These are phyloP conservation scores for Chelidonichthys spinosus DNA, from an alignment of 2,797 vertebrate genomes.

Conservation along the genomic window DNA sequence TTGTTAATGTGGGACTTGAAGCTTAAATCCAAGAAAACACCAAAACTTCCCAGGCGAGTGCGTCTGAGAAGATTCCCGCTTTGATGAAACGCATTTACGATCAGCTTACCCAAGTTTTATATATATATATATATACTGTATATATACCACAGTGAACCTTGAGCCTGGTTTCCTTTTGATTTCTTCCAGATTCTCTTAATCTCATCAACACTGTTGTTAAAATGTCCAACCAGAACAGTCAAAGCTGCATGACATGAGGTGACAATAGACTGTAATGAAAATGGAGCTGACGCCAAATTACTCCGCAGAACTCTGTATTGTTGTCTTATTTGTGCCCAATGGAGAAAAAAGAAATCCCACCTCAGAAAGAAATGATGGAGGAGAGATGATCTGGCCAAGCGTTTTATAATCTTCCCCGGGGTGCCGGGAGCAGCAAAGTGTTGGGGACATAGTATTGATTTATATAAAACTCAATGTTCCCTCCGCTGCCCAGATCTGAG, in stretches of 20 bases:
- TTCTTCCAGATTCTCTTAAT: neutral
- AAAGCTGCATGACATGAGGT: constrained; percentile 1
- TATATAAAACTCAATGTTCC: constrained; percentile 81
- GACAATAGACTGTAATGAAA: constrained; percentile 38
- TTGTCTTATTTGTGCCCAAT: constrained; percentile 31
- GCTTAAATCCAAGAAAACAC: neutral
- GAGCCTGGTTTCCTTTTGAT: neutral
- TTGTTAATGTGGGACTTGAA: constrained; percentile 6
- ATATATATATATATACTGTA: too few species aligned
- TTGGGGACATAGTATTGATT: constrained; percentile 80
- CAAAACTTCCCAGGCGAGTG: neutral
- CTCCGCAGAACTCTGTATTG: constrained; percentile 18
- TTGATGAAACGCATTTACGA: too few species aligned
- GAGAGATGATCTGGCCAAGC: constrained; percentile 67
- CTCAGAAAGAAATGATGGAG: constrained; percentile 69
- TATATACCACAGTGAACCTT: too few species aligned
- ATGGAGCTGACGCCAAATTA: constrained; percentile 33
- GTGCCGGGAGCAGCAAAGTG: constrained; percentile 68
- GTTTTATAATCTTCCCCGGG: constrained; percentile 74
- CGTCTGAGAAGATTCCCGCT: too few species aligned
- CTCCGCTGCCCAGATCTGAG: constrained; percentile 72
- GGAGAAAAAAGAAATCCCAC: constrained; percentile 35
- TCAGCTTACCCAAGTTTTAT: too few species aligned
- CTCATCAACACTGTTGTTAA: neutral
- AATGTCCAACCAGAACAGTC: neutral